Base-by-base conservation (phyloP, 92 coral and sea anemone genomes). In the Bergia puertoricense region DNA sequence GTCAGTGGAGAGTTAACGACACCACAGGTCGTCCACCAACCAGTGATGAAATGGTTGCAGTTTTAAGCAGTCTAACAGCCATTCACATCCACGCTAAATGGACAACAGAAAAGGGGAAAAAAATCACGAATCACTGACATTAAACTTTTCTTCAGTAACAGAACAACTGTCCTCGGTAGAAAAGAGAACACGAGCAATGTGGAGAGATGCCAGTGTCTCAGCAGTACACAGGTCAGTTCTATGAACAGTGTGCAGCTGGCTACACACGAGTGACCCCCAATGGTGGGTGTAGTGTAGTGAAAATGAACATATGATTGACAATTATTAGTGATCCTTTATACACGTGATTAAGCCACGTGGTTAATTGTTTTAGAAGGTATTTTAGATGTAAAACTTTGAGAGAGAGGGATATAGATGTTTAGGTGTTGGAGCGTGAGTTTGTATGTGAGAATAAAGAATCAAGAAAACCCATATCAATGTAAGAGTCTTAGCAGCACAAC, bases 171-270 rank as follows among this genome's bases (percentile, higher is more conserved):
- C 68, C 90, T 89, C 18, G 6, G 48, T 79, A 79, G 74, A 48
- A 77, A 16, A 65, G 86, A 81, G 51, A 86, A 62, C 65, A 87
- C 94, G 0, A 80, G 83, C 11, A 95, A 96, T 69, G 95, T 97
- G 43, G 99, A 97, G 87, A 91, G 48, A 6, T 97, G 99, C 74
- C 82, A 77, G 44, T 97, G 99, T 40, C 98, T 0, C 84, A 51
- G 22, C 91, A 97, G 86, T 97, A 95, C 88, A 77, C 72, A 8
- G 99, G 99, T n/a, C 95, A 94, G 83, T 95, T 94, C 81, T 97
- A 89, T 30, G 30, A 30, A 30, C 30, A 30, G 30, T 30, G 30
- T 30, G 30, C 30, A 30, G 30, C 30, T 30, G 30, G 30, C 30
- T 30, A 30, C 91, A 97, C 97, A 2, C 92, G 99, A 45, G 86